Evolutionary conservation across 2,888 invertebrate genomes (phyloP).

Genomic region (Orthosia incerta): DNA sequence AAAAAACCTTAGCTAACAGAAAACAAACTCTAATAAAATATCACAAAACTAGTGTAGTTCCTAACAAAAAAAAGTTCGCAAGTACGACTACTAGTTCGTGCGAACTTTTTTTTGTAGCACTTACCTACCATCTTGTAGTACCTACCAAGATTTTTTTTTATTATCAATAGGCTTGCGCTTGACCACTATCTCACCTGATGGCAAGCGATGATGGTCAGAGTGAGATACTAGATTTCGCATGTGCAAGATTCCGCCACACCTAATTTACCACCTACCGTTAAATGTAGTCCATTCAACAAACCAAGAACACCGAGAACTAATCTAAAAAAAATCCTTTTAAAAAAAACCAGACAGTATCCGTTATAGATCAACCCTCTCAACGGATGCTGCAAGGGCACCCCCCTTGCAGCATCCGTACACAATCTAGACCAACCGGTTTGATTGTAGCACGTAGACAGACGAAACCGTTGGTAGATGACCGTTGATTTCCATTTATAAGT

Average conservation of each 20-base stretch:
- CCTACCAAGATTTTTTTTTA: no score
- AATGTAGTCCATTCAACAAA: neutral
- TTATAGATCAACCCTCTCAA: slow-evolving; percentile 18
- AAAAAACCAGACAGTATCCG: neutral
- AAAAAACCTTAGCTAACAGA: no score
- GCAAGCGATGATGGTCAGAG: no score
- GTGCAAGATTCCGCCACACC: neutral
- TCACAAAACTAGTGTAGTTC: no score
- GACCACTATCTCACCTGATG: no score
- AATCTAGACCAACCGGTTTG: slow-evolving; percentile 16
- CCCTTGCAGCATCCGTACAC: neutral
- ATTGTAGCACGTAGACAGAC: neutral
- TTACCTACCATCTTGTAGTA: no score
- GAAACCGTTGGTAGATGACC: neutral
- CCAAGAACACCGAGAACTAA: neutral
- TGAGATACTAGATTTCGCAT: neutral
- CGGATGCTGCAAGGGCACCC: neutral
- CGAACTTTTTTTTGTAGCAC: no score
- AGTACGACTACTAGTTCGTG: no score
- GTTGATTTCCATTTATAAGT: slow-evolving; percentile 5
- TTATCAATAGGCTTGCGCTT: no score
- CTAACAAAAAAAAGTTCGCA: no score
- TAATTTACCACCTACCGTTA: neutral
- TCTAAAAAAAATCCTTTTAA: neutral
- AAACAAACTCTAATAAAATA: no score